Percentiles rank a stretch among this genome's conserved stretches.
Conservation (phyloP, 1,140 invertebrate genomes). For the Neodiprion fabricii region DNA sequence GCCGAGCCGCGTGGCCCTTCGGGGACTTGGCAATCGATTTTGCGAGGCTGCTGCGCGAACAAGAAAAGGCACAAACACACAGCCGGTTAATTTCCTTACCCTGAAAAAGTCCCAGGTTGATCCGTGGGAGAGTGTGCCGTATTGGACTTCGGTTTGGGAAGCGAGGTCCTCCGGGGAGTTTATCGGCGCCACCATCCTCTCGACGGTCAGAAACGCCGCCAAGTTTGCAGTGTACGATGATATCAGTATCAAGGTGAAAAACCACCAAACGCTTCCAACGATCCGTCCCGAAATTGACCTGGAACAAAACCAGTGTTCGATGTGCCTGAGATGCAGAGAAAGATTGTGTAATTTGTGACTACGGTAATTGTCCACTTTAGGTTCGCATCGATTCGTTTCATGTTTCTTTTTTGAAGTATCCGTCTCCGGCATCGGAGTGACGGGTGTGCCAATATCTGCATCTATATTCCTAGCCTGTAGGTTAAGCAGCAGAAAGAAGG, state of each 20-base stretch:
- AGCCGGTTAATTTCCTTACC: slow-evolving; percentile 61
- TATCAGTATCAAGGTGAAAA: slow-evolving; percentile 97
- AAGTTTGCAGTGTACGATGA: slow-evolving; percentile 98
- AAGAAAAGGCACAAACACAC: background rate
- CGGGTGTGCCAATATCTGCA: too few relatives aligned
- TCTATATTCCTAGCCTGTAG: too few relatives aligned
- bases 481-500: too few relatives aligned
- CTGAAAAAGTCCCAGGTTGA: slow-evolving; percentile 94
- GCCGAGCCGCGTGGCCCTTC: too few relatives aligned
- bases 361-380: background rate
- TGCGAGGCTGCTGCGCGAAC: background rate
- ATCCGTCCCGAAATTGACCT: slow-evolving; percentile 93
- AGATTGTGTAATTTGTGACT: background rate
- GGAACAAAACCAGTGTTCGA: slow-evolving; percentile 26
- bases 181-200: slow-evolving; percentile 92
- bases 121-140: slow-evolving; percentile 85
- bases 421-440: too few relatives aligned
- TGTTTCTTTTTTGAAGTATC: background rate
- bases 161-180: slow-evolving; percentile 93
- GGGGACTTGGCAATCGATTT: too few relatives aligned
- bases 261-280: slow-evolving; percentile 98
- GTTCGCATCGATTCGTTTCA: background rate
- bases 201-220: slow-evolving; percentile 94
- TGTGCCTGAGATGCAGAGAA: background rate
- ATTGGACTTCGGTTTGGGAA: slow-evolving; percentile 94